These are phyloP conservation scores for Climacteris rufus DNA, from an alignment of 2,113 vertebrate species.

Conservation along the genomic window DNA sequence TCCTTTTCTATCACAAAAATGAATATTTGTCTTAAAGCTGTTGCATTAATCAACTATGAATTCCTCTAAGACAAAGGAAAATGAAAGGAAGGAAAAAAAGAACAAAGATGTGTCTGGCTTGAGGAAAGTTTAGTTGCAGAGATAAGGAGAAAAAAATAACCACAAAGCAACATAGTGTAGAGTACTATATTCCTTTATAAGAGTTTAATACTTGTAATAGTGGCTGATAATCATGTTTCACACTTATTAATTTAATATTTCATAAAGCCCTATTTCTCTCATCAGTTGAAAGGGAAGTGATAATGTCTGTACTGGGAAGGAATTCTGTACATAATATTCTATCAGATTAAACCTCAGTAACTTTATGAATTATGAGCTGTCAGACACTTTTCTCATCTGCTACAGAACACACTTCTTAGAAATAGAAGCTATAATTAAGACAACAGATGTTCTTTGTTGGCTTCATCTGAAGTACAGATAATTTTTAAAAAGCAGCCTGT, in stretches of 20 bases:
- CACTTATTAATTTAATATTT: slow-evolving; percentile 20
- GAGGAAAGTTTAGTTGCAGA: background rate
- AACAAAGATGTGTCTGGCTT: background rate
- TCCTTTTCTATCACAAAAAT: background rate
- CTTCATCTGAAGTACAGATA: slow-evolving; percentile 54
- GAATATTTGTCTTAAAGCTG: background rate
- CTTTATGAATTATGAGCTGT: slow-evolving; percentile 77
- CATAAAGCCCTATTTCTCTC: slow-evolving; percentile 1
- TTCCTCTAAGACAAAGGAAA: background rate
- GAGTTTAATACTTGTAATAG: background rate
- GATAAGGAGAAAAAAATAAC: background rate
- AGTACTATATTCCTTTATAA: background rate
- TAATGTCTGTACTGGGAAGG: slow-evolving; percentile 35
- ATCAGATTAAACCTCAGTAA: slow-evolving; percentile 73
- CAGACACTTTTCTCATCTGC: slow-evolving; percentile 73
- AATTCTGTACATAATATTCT: slow-evolving; percentile 75
- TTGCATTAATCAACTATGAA: background rate
- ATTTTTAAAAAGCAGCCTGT: slow-evolving; percentile 23
- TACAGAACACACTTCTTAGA: slow-evolving; percentile 80
- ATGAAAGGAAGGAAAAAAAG: background rate
- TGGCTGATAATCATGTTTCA: background rate
- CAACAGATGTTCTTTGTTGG: slow-evolving; percentile 79
- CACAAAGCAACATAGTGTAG: background rate
- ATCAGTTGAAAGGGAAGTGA: slow-evolving; percentile 54
- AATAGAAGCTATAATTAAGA: slow-evolving; percentile 80